These are phyloP conservation scores for Callitettix versicolor DNA, from an alignment of 1,140 invertebrate genomes.

Conservation along the genomic window DNA sequence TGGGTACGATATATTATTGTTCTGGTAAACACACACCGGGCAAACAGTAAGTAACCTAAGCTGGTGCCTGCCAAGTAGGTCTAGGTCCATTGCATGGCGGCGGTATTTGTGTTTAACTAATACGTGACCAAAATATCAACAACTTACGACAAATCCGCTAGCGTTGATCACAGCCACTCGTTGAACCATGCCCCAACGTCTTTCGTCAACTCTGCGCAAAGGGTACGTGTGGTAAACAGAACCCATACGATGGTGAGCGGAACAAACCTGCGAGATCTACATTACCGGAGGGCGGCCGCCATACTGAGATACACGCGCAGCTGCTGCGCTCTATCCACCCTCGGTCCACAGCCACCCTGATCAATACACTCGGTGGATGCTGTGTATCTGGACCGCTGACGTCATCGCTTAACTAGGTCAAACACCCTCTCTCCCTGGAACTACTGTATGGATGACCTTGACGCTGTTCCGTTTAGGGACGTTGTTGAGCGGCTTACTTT, in stretches of 20 bases:
- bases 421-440: too few species aligned
- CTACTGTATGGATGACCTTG: too few species aligned
- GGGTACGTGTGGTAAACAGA: slow-evolving; percentile 10
- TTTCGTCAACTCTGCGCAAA: not conserved
- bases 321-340: not conserved
- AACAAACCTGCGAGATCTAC: not conserved
- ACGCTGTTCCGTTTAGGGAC: too few species aligned
- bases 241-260: not conserved
- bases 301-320: not conserved
- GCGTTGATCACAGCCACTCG: slow-evolving; percentile 10
- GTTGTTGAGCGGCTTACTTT: too few species aligned
- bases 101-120: not conserved
- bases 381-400: too few species aligned
- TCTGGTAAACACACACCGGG: too few species aligned
- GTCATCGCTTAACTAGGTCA: too few species aligned
- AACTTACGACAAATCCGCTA: slow-evolving; percentile 9
- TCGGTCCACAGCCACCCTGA: not conserved
- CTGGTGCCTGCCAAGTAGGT: too few species aligned
- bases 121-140: not conserved
- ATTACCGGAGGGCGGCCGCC: not conserved
- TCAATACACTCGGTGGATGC: not conserved
- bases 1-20: too few species aligned
- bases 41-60: too few species aligned
- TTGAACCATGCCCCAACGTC: slow-evolving; percentile 2
- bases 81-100: not conserved